These are phyloP conservation scores for Leucoraja erinaceus DNA, from an alignment of 2,113 vertebrate species.

Conservation along the genomic window DNA sequence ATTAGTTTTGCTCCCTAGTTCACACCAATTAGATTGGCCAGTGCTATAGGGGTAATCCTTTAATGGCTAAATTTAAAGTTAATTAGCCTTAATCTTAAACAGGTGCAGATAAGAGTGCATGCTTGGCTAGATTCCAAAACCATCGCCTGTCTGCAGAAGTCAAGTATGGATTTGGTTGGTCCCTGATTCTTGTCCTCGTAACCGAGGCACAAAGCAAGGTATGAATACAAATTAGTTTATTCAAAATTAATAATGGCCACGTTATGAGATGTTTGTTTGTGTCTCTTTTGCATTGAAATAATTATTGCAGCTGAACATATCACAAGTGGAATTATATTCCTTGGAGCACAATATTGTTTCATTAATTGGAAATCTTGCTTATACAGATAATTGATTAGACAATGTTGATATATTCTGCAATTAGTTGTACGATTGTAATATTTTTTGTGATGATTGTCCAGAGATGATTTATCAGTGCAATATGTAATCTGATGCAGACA, in stretches of 20 bases:
- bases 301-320: background rate
- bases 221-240: background rate
- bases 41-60: background rate
- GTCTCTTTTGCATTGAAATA: background rate
- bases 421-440: conserved; percentile 10
- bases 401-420: conserved; percentile 24
- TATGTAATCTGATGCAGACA: background rate
- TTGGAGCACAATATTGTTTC: background rate
- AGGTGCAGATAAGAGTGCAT: background rate
- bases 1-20: background rate
- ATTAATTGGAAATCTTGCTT: conserved; percentile 4
- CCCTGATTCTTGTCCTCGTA: background rate
- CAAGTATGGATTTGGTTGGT: background rate
- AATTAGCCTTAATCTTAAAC: background rate
- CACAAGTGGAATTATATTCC: background rate
- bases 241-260: background rate
- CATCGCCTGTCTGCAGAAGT: background rate
- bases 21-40: background rate
- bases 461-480: background rate
- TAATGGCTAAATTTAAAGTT: conserved; percentile 1
- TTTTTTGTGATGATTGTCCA: background rate
- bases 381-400: conserved; percentile 4
- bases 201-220: background rate
- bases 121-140: background rate
- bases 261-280: background rate